Conservation (phyloP, 2,888 invertebrate genomes). For the Spodoptera littoralis region DNA sequence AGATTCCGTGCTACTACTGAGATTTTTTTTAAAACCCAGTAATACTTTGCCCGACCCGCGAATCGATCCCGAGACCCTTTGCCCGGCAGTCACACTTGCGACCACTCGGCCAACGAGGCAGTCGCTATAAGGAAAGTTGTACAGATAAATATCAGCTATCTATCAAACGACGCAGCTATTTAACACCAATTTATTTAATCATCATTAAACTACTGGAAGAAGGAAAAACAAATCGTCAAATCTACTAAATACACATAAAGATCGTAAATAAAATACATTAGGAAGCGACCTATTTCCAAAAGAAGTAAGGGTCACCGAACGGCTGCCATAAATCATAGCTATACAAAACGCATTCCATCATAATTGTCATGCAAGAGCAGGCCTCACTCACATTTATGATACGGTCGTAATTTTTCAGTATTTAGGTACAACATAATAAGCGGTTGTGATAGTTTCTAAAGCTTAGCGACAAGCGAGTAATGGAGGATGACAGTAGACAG, state of each 20-base stretch:
- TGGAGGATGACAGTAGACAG: neutral
- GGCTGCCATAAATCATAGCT: conserved; percentile 51
- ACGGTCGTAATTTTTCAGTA: conserved; percentile 70
- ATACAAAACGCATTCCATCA: conserved; percentile 54
- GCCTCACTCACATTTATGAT: conserved; percentile 65
- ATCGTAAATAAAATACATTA: conserved; percentile 37
- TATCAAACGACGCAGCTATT: no score
- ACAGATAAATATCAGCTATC: no score
- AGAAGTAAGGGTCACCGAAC: conserved; percentile 47
- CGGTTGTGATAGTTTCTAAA: neutral
- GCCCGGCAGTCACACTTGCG: no score
- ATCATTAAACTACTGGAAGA: no score
- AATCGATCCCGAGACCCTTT: no score
- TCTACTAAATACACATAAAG: conserved; percentile 33
- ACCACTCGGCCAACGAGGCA: no score
- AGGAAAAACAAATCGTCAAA: neutral
- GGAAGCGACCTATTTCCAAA: conserved; percentile 54
- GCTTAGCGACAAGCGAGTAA: conserved; percentile 29
- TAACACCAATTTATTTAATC: no score
- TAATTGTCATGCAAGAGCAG: conserved; percentile 61
- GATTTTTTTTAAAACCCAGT: no score
- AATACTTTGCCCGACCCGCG: no score
- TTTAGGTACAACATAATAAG: conserved; percentile 63
- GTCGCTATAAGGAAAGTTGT: no score
- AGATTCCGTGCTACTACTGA: no score